Conservation (phyloP, 92 coral and sea anemone genomes). For the Epizoanthus rinbou region DNA sequence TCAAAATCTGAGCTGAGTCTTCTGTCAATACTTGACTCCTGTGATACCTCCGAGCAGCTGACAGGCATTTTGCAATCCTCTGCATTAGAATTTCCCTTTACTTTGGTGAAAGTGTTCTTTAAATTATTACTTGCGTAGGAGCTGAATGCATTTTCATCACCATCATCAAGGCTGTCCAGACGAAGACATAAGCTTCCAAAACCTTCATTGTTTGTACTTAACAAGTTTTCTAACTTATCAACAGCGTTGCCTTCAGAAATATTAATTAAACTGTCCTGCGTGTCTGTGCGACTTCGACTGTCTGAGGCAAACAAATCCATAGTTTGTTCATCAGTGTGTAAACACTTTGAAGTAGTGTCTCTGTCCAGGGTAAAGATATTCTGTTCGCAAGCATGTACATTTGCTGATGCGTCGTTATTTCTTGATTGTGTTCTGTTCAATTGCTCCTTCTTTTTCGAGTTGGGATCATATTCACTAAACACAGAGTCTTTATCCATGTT, state of each 20-base stretch:
- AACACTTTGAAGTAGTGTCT: neutral
- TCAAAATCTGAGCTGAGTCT: slow-evolving; percentile 65
- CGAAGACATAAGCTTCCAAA: slow-evolving; percentile 71
- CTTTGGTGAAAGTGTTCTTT: slow-evolving; percentile 38
- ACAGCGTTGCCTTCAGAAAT: slow-evolving; percentile 21
- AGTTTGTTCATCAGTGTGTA: slow-evolving; percentile 64
- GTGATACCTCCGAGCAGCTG: slow-evolving; percentile 56
- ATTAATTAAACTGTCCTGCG: slow-evolving; percentile 38
- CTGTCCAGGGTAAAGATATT: neutral
- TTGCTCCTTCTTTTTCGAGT: neutral
- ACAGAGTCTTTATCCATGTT: slow-evolving; percentile 55
- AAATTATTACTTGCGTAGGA: slow-evolving; percentile 10
- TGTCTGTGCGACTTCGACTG: slow-evolving; percentile 57
- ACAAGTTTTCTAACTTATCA: neutral
- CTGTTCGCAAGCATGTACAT: neutral
- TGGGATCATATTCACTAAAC: slow-evolving; percentile 50
- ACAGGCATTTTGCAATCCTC: slow-evolving; percentile 39
- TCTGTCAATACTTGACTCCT: slow-evolving; percentile 62
- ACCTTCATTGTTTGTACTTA: slow-evolving; percentile 43
- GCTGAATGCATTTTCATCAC: slow-evolving; percentile 52
- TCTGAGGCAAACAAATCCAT: slow-evolving; percentile 79
- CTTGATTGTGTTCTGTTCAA: slow-evolving; percentile 15
- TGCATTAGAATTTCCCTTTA: slow-evolving; percentile 23
- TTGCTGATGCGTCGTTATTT: slow-evolving; percentile 1
- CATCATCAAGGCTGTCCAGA: slow-evolving; percentile 86